A percentile compares a stretch with the other conserved stretches of the same genome.
Conservation (phyloP, 2,797 vertebrate genomes). For the Pseudomugil tenellus region DNA sequence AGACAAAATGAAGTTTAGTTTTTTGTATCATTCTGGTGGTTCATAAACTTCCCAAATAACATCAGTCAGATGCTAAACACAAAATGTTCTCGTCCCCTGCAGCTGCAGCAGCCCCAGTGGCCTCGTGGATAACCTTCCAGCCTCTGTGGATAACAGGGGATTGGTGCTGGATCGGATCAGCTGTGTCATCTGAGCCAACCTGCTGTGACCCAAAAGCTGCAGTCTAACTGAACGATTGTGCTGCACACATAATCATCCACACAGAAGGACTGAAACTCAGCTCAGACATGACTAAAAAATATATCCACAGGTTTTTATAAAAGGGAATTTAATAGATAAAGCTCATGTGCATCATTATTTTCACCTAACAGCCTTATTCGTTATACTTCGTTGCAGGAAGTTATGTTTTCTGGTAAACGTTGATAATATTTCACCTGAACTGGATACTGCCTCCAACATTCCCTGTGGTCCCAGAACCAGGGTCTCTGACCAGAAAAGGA, state of each 20-base stretch:
- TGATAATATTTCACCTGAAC: conserved; percentile 90
- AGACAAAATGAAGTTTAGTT: neutral
- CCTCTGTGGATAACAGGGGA: neutral
- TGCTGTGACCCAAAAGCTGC: neutral
- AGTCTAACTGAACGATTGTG: neutral
- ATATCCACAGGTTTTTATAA: neutral
- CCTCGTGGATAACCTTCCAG: neutral
- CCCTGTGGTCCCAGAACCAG: conserved; percentile 90
- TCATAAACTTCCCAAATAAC: neutral
- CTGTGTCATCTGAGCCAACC: neutral
- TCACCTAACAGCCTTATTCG: neutral
- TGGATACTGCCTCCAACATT: conserved; percentile 91
- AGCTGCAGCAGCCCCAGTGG: neutral
- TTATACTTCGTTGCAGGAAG: too few species aligned
- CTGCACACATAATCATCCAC: neutral
- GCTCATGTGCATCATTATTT: neutral
- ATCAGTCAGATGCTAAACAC: neutral
- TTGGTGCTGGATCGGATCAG: neutral
- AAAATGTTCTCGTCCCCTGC: neutral
- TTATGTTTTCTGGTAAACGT: neutral
- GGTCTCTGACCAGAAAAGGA: conserved; percentile 80
- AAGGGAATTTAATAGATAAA: neutral
- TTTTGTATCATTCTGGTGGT: too few species aligned
- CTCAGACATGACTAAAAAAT: neutral
- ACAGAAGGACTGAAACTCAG: neutral